phyloP scores from a whole-genome alignment of 2,113 vertebrate species.

The Ameiurus melas region DNA sequence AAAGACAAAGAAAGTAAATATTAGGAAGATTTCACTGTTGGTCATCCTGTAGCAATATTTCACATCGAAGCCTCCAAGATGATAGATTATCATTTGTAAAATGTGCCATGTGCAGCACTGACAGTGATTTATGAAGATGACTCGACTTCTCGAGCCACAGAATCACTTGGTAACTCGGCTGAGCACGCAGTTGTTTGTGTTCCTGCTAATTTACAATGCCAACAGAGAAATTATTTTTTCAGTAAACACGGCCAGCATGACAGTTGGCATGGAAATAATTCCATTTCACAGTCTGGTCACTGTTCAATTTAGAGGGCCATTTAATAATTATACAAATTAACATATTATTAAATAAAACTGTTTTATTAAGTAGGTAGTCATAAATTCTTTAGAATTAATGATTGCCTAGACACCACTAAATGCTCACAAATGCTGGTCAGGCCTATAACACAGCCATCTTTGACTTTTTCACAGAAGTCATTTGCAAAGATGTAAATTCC shows the following conservation, averaged over 20 bases:
- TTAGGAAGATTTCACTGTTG: background rate
- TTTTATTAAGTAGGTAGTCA: background rate
- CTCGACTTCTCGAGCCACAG: background rate
- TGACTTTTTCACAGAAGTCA: background rate
- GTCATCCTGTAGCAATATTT: background rate
- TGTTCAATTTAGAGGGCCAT: background rate
- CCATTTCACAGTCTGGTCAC: slow-evolving; percentile 1
- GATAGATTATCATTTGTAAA: background rate
- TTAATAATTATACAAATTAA: background rate
- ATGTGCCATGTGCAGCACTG: background rate
- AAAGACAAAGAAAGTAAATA: slow-evolving; percentile 13
- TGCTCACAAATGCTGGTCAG: background rate
- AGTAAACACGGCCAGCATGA: background rate
- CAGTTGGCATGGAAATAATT: background rate
- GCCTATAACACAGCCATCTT: background rate
- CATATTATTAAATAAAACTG: background rate
- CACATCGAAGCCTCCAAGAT: background rate
- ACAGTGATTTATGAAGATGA: slow-evolving; percentile 19
- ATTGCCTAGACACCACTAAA: background rate
- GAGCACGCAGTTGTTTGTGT: background rate
- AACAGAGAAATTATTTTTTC: slow-evolving; percentile 7
- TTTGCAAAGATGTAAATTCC: background rate
- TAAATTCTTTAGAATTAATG: background rate
- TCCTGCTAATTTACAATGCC: slow-evolving; percentile 21
- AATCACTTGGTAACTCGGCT: slow-evolving; percentile 7